A percentile compares a stretch with the other conserved stretches of the same genome.
Conservation (phyloP, 2,888 invertebrate species). For the Pristionchus fissidentatus region DNA sequence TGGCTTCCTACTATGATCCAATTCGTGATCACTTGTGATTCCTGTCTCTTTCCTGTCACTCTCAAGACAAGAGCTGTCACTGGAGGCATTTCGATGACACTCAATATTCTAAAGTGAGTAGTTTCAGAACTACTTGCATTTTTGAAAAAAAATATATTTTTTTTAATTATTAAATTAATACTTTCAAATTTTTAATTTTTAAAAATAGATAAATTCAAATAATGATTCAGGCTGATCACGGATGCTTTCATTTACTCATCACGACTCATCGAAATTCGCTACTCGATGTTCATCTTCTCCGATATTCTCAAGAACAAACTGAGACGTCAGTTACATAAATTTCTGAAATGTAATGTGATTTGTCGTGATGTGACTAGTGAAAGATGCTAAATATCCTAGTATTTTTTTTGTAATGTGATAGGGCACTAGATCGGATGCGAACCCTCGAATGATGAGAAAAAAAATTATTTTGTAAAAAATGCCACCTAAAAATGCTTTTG, state of each 20-base stretch:
- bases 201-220: neutral
- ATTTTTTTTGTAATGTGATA: no score
- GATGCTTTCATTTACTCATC: constrained; percentile 83
- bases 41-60: neutral
- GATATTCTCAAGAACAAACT: constrained; percentile 38
- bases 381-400: no score
- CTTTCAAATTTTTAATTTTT: no score
- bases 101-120: constrained; percentile 64
- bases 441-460: no score
- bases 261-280: constrained; percentile 82
- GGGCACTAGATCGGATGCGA: no score
- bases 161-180: no score
- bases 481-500: neutral
- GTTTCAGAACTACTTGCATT: neutral
- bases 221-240: constrained; percentile 80
- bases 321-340: neutral
- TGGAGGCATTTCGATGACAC: constrained; percentile 58
- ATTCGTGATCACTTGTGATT: constrained; percentile 59
- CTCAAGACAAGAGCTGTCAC: neutral
- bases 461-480: no score
- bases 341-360: neutral
- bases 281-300: constrained; percentile 72
- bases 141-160: neutral
- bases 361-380: no score
- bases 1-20: constrained; percentile 67